Evolutionary conservation across 2,113 vertebrate species (phyloP), one percentile per base, ranked within the genome.

Genomic region (Lophura nycthemera): DNA sequence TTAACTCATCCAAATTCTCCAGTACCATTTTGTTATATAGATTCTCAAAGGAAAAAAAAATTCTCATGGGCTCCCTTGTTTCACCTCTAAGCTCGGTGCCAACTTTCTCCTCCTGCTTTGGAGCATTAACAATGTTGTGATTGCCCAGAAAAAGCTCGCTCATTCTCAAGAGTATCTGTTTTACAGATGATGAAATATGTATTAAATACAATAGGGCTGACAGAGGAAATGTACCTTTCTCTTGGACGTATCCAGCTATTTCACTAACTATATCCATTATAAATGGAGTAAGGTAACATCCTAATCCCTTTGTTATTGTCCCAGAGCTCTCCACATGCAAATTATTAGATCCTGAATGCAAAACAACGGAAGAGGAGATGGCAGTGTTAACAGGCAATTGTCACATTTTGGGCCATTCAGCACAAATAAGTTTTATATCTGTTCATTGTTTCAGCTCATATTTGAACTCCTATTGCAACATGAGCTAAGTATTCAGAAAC

Each of bases 51-150:
- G 52, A 71, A 92, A 52, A 1, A 1, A 64, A 75, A 90, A 84
- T 18, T 67, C 91, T 50, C 48, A 14, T 29, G 42, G 59, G 27
- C 21, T 84, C 54, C 76, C 77, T 67, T 42, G n/a, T 90, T 92
- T 65, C 80, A 90, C 24, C 48, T 91, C 63, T 77, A 57, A 88
- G 52, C 42, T 77, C 65, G 21, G 19, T 69, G 72, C 38, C 79
- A 91, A 72, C 52, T 78, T 91, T 95, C 38, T 86, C 38, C 15
- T 88, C 20, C 71, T 81, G 47, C 30, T 93, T 50, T 29, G n/a
- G 42, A 94, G 36, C 43, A 88, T 48, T 92, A 75, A 57, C 12
- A 78, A 27, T 19, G 32, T 34, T 83, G 20, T 52, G 47, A 92
- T 83, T 57, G 57, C 47, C 30, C 59, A 86, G 13, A 70, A 80